Evolutionary conservation across 2,888 invertebrate genomes (phyloP).

Genomic region (Homarus gammarus): DNA sequence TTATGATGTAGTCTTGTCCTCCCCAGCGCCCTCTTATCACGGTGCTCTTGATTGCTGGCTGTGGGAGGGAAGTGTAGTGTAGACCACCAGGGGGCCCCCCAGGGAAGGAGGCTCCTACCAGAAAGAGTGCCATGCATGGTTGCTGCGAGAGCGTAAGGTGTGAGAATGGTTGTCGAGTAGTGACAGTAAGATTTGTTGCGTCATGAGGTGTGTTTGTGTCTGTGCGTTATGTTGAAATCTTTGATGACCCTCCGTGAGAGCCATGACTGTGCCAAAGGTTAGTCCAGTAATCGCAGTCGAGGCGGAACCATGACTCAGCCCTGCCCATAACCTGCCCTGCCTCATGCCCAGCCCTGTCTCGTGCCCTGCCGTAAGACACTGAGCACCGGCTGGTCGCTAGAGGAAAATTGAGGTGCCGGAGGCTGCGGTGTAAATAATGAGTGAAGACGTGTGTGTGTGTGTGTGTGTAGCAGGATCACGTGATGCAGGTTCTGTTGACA

Average conservation of each 20-base stretch:
- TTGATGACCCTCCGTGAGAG: slow-evolving; percentile 10
- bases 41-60: too few relatives aligned
- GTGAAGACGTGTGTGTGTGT: too few relatives aligned
- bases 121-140: not conserved
- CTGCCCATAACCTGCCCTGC: not conserved
- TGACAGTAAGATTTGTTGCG: not conserved
- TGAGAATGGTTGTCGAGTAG: slow-evolving; percentile 19
- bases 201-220: not conserved
- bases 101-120: too few relatives aligned
- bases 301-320: not conserved
- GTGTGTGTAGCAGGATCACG: too few relatives aligned
- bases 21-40: too few relatives aligned
- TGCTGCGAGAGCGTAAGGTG: slow-evolving; percentile 11
- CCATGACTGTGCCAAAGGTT: slow-evolving; percentile 42
- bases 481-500: too few relatives aligned
- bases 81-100: not conserved
- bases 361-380: too few relatives aligned
- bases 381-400: too few relatives aligned
- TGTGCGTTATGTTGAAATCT: slow-evolving; percentile 7
- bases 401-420: too few relatives aligned
- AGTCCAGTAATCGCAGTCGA: not conserved
- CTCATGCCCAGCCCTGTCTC: not conserved
- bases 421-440: too few relatives aligned
- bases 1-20: not conserved
- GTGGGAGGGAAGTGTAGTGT: too few relatives aligned